Percentiles rank a stretch among this genome's conserved stretches.
Evolutionary conservation across 1,140 invertebrate species (phyloP).

Genomic region (Drosophila mayri): DNA sequence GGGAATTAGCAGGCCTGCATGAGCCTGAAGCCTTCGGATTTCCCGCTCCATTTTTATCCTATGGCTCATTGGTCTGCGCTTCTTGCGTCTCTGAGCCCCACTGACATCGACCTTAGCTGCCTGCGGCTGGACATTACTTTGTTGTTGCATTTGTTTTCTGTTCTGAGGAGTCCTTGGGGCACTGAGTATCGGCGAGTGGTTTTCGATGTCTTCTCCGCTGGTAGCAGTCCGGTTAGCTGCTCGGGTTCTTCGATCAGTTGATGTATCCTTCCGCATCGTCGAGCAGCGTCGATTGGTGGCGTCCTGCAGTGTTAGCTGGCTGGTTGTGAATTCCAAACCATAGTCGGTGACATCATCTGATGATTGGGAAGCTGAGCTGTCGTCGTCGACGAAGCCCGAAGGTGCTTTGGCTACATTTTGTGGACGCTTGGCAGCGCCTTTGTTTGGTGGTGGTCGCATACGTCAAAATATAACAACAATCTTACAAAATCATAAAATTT

Average conservation of each 20-base stretch:
- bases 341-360: slow-evolving; percentile 4
- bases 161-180: background rate
- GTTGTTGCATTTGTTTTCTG: background rate
- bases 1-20: slow-evolving; percentile 2
- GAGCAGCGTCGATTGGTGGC: background rate
- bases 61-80: background rate
- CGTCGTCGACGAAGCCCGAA: background rate
- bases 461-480: background rate
- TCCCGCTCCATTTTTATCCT: background rate
- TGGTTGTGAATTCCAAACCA: slow-evolving; percentile 6
- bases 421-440: background rate
- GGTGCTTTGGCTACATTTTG: background rate
- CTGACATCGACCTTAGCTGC: background rate
- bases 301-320: background rate
- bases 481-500: background rate
- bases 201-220: slow-evolving; percentile 3
- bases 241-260: background rate
- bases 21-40: background rate
- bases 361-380: background rate
- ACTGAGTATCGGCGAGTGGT: background rate
- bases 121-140: background rate
- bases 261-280: slow-evolving; percentile 2
- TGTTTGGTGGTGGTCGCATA: slow-evolving; percentile 4
- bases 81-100: slow-evolving; percentile 1
- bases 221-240: background rate